Evolutionary conservation across 2,888 invertebrate species (phyloP), one percentile per base, ranked within the genome.

Genomic region (Polydrusus pterygomalis): DNA sequence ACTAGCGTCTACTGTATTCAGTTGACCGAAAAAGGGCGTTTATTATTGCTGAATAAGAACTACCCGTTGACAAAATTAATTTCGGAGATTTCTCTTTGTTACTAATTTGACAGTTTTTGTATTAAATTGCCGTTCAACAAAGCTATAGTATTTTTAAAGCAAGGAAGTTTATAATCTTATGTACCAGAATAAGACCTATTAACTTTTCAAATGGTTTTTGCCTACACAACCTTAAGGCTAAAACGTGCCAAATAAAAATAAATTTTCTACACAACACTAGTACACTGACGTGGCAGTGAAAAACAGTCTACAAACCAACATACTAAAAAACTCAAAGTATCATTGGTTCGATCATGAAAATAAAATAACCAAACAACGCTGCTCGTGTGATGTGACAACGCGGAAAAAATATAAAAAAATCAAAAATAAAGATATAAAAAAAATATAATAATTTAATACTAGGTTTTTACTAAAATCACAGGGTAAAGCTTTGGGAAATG

Each of bases 401-500:
- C 81, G 79, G 81, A 82, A 85, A 83, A 82, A 82, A 80, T 74
- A 77, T 79, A 77, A 77, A 78, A 78, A 79, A 77, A 79, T 70
- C 77, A 80, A 79, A 80, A 79, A 20, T 62, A 30, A 64, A 17
- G 1, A 25, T 5, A 25, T 25, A 25, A 47, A 43, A 34, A 43
- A 34, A 70, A 30, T 43, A 34, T 34, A 34, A 34, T 9, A 56
- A 15, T 45, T 74, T 56, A 43, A 25, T n/a, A 58, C n/a, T 56
- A 63, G 15, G 40, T 62, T 64, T n/a, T 43, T 45, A 62, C 72
- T 90, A 90, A 91, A 88, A 91, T 89, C 85, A 91, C 90, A 88
- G 70, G 70, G 54, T 18, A 43, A 64, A 40, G 34, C 64, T 56
- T 69, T 69, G 63, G 63, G 56, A 34, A 47, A 38, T 60, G 11